A percentile compares a stretch with the other conserved stretches of the same genome.
phyloP scores from a whole-genome alignment of 23 tunicate species.

The Ciona savignyi region DNA sequence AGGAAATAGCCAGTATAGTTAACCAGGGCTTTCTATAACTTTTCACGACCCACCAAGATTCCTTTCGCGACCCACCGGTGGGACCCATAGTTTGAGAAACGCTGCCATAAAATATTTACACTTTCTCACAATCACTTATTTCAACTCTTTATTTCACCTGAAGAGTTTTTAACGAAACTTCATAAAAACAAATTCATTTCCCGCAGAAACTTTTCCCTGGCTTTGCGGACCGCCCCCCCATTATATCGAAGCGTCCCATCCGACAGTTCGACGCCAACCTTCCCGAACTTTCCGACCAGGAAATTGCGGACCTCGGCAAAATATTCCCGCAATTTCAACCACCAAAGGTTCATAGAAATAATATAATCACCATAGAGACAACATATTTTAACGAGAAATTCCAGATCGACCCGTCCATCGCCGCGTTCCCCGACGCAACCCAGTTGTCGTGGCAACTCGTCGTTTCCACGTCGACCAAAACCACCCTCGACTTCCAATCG shows the following conservation, averaged over 20 bases:
- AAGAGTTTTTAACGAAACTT: too few relatives aligned
- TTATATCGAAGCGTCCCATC: conserved; percentile 41
- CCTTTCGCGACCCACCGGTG: too few relatives aligned
- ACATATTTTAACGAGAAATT: conserved; percentile 17
- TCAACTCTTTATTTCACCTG: too few relatives aligned
- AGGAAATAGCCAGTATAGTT: too few relatives aligned
- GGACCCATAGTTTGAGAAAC: too few relatives aligned
- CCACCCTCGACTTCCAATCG: conserved; percentile 1
- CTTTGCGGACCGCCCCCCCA: conserved; percentile 62
- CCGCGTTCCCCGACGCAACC: conserved; percentile 7
- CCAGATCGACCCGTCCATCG: background rate
- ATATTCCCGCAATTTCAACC: conserved; percentile 34
- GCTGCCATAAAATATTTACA: too few relatives aligned
- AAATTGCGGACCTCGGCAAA: conserved; percentile 13
- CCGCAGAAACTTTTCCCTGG: conserved; percentile 72
- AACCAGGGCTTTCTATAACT: too few relatives aligned
- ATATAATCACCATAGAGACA: background rate
- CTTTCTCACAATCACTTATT: too few relatives aligned
- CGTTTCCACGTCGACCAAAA: conserved; percentile 26
- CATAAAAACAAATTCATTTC: background rate
- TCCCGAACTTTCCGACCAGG: conserved; percentile 41
- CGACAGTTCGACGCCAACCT: conserved; percentile 47
- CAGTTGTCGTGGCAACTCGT: conserved; percentile 48
- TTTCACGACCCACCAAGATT: too few relatives aligned
- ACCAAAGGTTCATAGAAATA: background rate